phyloP scores from a whole-genome alignment of 35 echinoderm and acorn worm species.

The Acanthaster planci region DNA sequence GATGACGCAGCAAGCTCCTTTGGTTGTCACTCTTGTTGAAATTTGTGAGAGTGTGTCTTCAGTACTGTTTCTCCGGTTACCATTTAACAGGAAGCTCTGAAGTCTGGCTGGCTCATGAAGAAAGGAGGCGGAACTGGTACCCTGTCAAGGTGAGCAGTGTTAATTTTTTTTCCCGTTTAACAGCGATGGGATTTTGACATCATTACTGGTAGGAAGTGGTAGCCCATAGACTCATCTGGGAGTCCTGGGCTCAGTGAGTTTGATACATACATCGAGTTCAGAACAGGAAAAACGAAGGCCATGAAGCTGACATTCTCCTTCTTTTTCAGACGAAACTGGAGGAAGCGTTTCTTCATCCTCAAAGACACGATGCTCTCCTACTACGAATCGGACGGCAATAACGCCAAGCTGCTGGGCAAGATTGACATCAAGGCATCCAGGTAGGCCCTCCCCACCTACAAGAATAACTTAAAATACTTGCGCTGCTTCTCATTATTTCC shows the following conservation, averaged over 20 bases:
- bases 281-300: too few species aligned
- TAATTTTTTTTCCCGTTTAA: too few species aligned
- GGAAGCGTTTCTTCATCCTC: constrained; percentile 93
- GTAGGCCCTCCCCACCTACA: constrained; percentile 41
- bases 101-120: constrained; percentile 95
- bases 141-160: constrained; percentile 66
- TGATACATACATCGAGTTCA: too few species aligned
- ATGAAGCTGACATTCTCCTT: too few species aligned
- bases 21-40: too few species aligned
- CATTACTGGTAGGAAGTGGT: too few species aligned
- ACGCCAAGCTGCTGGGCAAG: constrained; percentile 69
- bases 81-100: constrained; percentile 82
- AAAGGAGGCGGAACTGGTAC: constrained; percentile 96
- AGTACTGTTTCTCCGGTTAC: neutral
- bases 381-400: constrained; percentile 81
- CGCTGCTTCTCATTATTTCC: neutral
- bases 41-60: neutral
- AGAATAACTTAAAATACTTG: neutral
- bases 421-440: constrained; percentile 75
- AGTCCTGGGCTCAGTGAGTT: too few species aligned
- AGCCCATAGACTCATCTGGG: too few species aligned
- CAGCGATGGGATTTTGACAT: too few species aligned
- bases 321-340: constrained; percentile 88
- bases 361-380: constrained; percentile 85
- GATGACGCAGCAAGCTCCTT: too few species aligned